Evolutionary conservation across 2,113 vertebrate genomes (phyloP).

Genomic region (Phainopepla nitens): DNA sequence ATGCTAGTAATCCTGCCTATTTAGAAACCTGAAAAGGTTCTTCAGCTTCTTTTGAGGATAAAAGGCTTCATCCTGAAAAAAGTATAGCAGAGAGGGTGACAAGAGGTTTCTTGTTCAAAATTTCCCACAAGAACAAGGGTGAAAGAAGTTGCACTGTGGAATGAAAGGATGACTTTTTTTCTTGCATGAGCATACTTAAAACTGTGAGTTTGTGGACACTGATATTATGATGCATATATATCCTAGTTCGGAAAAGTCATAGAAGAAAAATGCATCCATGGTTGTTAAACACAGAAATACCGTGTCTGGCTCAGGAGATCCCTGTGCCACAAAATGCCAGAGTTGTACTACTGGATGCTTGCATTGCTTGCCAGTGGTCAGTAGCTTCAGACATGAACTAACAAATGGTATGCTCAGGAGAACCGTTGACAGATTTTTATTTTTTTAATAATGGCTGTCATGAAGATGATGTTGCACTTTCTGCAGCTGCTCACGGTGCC

Average conservation of each 20-base stretch:
- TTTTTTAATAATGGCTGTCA: background rate
- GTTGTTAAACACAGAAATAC: background rate
- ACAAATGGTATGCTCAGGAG: rapidly evolving
- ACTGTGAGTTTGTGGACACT: background rate
- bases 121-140: background rate
- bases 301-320: background rate
- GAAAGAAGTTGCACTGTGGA: background rate
- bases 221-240: background rate
- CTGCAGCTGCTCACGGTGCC: background rate
- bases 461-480: background rate
- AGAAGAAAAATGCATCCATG: background rate
- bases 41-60: background rate
- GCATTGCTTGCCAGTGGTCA: background rate
- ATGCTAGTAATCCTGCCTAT: background rate
- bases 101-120: background rate
- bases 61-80: background rate
- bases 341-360: background rate
- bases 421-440: background rate
- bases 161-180: background rate
- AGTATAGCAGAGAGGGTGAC: background rate
- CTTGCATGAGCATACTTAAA: background rate
- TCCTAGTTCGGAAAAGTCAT: background rate
- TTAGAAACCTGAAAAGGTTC: background rate
- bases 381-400: background rate
- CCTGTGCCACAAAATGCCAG: background rate